Evolutionary conservation across 2,888 invertebrate species (phyloP), one percentile per base, ranked within the genome.

Genomic region (Cephus spinipes): DNA sequence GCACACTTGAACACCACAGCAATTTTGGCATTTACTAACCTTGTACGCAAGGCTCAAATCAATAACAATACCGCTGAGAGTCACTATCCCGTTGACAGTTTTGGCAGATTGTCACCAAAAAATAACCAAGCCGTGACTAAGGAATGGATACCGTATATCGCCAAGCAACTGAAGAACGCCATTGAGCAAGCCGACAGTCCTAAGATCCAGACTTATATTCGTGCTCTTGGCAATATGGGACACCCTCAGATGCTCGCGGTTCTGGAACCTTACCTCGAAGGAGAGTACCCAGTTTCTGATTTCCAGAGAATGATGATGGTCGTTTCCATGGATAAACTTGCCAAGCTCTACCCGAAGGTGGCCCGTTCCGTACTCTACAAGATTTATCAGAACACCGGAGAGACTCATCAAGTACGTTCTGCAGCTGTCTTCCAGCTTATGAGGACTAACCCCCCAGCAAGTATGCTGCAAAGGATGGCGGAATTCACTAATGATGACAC

Each of bases 381-480:
- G 86, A 93, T 96, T 76, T 94, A 95, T 87, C 93, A 93, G 86
- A 96, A 96, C 88, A 92, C 93, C 9, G 94, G 93, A 79, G 96
- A 96, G 85, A 90, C 92, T 32, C 93, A 94, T 82, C 94, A 95
- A 92, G 92, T 95, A 11, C 94, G 96, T 86, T 93, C 94, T 71
- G 93, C 94, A 75, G 95, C 96, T 73, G 94, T 95, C 0, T 93
- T 93, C 78, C 92, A 93, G 76, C 90, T 96, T 79, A 94, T 95
- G 92, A 92, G 92, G 84, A 92, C 94, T n/a, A 92, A 92, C 69
- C 96, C 96, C 40, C 93, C 94, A 12, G 90, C 92, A 32, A 92
- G 92, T 23, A 94, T 95, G 93, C 93, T 96, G 87, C 94, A 95
- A 91, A 92, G 94, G 36, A 95, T 96, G 94, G 96, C 96, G 31